phyloP scores from a whole-genome alignment of 2,113 vertebrate species.

The Cepphus grylle region DNA sequence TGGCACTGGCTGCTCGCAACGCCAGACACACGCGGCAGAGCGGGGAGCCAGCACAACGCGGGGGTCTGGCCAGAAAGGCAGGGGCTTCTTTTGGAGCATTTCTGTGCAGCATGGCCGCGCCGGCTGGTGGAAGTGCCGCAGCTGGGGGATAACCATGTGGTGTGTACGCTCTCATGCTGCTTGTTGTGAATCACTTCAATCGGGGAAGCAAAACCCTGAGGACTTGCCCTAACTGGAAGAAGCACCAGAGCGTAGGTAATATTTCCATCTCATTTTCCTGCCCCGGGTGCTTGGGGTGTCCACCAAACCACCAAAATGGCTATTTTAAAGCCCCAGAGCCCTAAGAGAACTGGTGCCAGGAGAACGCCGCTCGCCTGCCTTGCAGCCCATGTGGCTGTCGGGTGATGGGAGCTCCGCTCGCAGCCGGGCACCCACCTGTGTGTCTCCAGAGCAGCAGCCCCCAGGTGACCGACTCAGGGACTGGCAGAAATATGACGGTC shows the following conservation, averaged over 20 bases:
- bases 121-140: neutral
- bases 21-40: neutral
- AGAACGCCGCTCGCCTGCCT: neutral
- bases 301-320: neutral
- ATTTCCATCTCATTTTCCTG: neutral
- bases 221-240: neutral
- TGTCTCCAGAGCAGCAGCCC: neutral
- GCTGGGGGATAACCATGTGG: neutral
- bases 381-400: neutral
- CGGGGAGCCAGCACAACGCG: neutral
- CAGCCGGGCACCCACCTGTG: neutral
- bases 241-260: neutral
- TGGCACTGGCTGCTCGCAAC: neutral
- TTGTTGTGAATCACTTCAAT: neutral
- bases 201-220: neutral
- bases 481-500: neutral
- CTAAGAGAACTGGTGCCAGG: neutral
- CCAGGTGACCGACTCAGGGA: neutral
- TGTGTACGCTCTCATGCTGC: neutral
- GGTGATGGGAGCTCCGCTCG: neutral
- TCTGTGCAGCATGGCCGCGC: neutral
- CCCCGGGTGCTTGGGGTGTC: neutral
- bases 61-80: neutral
- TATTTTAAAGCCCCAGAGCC: neutral
- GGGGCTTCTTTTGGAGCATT: neutral